Evolutionary conservation across 2,113 vertebrate species (phyloP).

Genomic region (Castor canadensis): DNA sequence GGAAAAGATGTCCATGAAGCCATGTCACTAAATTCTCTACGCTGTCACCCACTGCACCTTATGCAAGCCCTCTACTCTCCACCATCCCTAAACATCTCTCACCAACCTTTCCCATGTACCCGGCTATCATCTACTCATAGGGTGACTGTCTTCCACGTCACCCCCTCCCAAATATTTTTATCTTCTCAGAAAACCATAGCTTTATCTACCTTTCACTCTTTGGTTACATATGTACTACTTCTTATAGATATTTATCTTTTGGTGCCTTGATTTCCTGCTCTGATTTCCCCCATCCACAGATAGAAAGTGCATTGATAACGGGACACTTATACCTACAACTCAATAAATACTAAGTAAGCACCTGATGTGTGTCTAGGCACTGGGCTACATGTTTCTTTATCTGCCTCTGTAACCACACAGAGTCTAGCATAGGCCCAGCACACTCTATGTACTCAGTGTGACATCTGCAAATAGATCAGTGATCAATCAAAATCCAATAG

Average conservation of each 20-base stretch:
- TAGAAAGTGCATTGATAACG: constrained; percentile 11
- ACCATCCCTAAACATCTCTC: background rate
- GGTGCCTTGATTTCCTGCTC: background rate
- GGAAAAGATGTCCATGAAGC: background rate
- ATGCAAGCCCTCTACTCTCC: background rate
- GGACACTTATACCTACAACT: background rate
- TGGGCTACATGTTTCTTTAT: background rate
- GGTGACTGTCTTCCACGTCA: background rate
- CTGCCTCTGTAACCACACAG: background rate
- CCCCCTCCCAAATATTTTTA: background rate
- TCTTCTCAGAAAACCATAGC: background rate
- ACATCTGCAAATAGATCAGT: background rate
- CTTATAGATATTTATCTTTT: background rate
- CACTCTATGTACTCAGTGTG: background rate
- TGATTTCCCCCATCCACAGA: background rate
- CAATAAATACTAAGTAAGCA: background rate
- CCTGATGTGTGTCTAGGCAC: background rate
- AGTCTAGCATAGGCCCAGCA: background rate
- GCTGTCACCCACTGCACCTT: background rate
- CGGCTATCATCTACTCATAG: background rate
- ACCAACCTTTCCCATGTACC: background rate
- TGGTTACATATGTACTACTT: background rate
- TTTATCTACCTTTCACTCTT: background rate
- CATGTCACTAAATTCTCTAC: background rate
- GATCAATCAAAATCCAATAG: background rate